phyloP scores from a whole-genome alignment of 2,113 vertebrate genomes.

The Malurus melanocephalus region DNA sequence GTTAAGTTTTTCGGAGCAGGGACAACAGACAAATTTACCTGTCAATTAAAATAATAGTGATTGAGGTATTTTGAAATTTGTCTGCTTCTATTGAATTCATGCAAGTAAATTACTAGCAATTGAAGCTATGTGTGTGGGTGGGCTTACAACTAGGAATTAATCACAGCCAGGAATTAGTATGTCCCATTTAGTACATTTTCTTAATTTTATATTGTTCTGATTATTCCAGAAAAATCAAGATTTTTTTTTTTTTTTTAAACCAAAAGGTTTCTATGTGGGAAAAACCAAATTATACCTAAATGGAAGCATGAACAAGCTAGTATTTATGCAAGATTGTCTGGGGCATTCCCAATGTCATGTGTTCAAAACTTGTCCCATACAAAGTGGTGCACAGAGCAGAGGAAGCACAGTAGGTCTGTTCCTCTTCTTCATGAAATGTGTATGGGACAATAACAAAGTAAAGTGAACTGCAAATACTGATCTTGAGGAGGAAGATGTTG shows the following conservation, averaged over 20 bases:
- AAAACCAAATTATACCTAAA: not conserved
- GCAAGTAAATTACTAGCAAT: not conserved
- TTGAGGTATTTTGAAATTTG: constrained; percentile 3
- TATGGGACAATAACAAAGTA: not conserved
- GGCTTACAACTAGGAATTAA: constrained; percentile 17
- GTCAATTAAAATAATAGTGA: not conserved
- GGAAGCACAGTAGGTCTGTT: not conserved
- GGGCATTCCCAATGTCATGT: not conserved
- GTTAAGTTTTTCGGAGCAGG: not conserved
- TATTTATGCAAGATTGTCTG: not conserved
- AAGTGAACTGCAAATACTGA: not conserved
- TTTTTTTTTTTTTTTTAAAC: not conserved
- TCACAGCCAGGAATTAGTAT: not conserved
- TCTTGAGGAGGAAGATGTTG: not conserved
- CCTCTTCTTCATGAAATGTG: not conserved
- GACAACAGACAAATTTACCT: not conserved
- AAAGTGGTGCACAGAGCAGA: not conserved
- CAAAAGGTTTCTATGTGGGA: not conserved
- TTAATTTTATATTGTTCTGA: not conserved
- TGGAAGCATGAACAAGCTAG: not conserved
- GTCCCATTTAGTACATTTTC: not conserved
- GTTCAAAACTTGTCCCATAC: not conserved
- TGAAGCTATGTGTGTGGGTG: not conserved
- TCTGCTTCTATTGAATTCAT: not conserved
- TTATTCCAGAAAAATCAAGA: not conserved